These are phyloP conservation scores for Pyralis farinalis DNA, from an alignment of 2,888 invertebrate genomes.

Conservation along the genomic window DNA sequence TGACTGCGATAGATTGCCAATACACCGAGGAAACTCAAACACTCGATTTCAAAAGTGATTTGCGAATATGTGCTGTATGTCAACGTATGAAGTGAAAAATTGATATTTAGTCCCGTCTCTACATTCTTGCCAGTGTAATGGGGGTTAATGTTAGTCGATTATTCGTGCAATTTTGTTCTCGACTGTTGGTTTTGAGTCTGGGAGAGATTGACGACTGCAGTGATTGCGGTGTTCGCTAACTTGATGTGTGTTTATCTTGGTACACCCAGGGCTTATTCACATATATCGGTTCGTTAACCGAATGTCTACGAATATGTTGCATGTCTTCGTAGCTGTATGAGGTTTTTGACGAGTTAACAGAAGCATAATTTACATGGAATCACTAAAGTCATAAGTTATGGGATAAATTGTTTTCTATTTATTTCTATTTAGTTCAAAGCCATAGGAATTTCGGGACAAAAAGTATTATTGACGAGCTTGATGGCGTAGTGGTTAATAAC, in stretches of 20 bases:
- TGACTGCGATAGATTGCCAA: conserved; percentile 22
- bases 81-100: conserved; percentile 21
- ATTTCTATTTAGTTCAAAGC: too few relatives aligned
- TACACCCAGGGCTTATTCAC: neutral
- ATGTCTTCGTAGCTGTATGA: too few relatives aligned
- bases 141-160: conserved; percentile 66
- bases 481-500: too few relatives aligned
- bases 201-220: conserved; percentile 58
- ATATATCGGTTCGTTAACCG: too few relatives aligned
- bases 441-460: too few relatives aligned
- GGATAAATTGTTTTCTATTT: too few relatives aligned
- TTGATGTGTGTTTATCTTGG: conserved; percentile 43
- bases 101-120: conserved; percentile 19
- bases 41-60: conserved; percentile 3
- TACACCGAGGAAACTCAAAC: conserved; percentile 4
- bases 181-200: conserved; percentile 65
- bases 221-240: conserved; percentile 50
- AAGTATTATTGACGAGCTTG: too few relatives aligned
- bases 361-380: too few relatives aligned
- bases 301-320: too few relatives aligned
- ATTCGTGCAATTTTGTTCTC: conserved; percentile 63
- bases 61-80: conserved; percentile 20
- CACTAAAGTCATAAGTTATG: too few relatives aligned
- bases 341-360: too few relatives aligned
- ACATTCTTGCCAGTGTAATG: conserved; percentile 51